Percentiles rank a stretch among this genome's conserved stretches.
These are phyloP conservation scores for Lucifuga dentata DNA, from an alignment of 2,113 vertebrate species.

Conservation along the genomic window DNA sequence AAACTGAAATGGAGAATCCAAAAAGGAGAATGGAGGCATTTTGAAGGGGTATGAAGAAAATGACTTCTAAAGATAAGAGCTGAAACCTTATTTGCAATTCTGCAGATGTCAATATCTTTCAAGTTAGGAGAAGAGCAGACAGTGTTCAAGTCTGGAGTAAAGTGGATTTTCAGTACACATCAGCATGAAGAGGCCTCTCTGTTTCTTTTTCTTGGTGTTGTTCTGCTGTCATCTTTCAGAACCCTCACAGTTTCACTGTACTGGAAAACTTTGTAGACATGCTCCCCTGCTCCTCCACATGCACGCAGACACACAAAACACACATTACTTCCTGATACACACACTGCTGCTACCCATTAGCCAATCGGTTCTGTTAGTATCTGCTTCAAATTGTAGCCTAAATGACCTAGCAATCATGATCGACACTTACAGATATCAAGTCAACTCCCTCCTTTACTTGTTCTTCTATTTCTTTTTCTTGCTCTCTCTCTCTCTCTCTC, in stretches of 20 bases:
- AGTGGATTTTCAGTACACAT: slow-evolving; percentile 17
- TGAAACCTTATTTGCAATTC: slow-evolving; percentile 4
- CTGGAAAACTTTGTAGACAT: slow-evolving; percentile 67
- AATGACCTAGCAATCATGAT: slow-evolving; percentile 62
- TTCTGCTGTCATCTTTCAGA: slow-evolving; percentile 62
- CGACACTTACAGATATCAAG: slow-evolving; percentile 66
- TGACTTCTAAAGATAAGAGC: neutral
- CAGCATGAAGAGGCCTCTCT: slow-evolving; percentile 29
- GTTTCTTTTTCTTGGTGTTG: slow-evolving; percentile 29
- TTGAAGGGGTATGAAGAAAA: neutral
- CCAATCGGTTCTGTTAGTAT: slow-evolving; percentile 55
- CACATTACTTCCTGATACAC: too few relatives aligned
- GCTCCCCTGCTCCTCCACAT: slow-evolving; percentile 47
- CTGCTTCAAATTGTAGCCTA: slow-evolving; percentile 53
- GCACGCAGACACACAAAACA: slow-evolving; percentile 47
- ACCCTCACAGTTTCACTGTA: slow-evolving; percentile 62
- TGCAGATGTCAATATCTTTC: neutral
- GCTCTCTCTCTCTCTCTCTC: slow-evolving; percentile 18
- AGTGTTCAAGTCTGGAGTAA: slow-evolving; percentile 15
- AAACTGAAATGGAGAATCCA: neutral
- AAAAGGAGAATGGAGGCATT: neutral
- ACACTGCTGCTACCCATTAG: slow-evolving; percentile 23
- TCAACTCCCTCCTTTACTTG: slow-evolving; percentile 52
- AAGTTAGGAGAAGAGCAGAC: neutral
- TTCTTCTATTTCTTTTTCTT: slow-evolving; percentile 51